A percentile compares a stretch with the other conserved stretches of the same genome.
phyloP scores from a whole-genome alignment of 2,888 invertebrate species.

The Eupithecia abbreviata region DNA sequence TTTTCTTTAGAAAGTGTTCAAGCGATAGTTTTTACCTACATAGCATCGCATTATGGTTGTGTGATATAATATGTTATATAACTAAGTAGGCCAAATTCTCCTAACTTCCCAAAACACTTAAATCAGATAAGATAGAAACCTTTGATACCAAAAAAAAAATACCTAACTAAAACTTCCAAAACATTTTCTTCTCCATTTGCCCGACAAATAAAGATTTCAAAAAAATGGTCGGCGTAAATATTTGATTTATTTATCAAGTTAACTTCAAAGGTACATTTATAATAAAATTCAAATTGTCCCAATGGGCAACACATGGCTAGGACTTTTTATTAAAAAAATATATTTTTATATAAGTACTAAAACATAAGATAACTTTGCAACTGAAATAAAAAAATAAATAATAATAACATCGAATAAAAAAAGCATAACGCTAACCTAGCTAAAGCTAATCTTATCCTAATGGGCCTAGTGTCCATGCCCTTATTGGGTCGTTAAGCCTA shows the following conservation, averaged over 20 bases:
- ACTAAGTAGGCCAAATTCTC: neutral
- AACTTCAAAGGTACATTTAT: neutral
- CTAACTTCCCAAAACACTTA: neutral
- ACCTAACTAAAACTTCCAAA: neutral
- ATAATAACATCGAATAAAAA: neutral
- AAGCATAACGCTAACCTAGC: conserved; percentile 20
- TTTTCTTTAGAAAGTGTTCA: conserved; percentile 34
- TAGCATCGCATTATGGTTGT: conserved; percentile 17
- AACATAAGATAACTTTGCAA: conserved; percentile 27
- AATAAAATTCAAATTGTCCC: neutral
- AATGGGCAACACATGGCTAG: conserved; percentile 28
- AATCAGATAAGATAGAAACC: neutral
- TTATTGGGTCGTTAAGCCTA: conserved; percentile 29
- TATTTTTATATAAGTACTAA: conserved; percentile 18
- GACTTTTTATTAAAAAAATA: conserved; percentile 22
- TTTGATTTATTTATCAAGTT: neutral
- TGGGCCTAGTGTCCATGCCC: conserved; percentile 22
- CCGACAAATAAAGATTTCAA: neutral
- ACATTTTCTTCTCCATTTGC: conserved; percentile 7
- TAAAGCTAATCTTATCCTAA: conserved; percentile 14
- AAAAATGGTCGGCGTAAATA: neutral
- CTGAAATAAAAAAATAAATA: neutral
- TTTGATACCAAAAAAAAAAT: neutral
- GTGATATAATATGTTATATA: neutral
- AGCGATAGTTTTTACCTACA: conserved; percentile 4